Conservation (phyloP, 2,888 invertebrate genomes). For the Himalopsyche kuldschensis region DNA sequence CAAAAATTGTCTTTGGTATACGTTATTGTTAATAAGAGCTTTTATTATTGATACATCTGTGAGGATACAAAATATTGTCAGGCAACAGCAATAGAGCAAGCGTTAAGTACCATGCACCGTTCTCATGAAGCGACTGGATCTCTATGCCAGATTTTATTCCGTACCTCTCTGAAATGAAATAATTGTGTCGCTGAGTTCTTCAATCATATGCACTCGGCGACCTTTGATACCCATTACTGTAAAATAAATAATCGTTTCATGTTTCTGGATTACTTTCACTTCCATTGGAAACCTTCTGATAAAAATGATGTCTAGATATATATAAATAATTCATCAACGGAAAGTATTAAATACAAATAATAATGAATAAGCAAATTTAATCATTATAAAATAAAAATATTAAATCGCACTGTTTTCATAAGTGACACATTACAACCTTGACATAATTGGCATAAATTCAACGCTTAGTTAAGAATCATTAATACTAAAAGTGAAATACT, state of each 20-base stretch:
- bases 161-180: constrained; percentile 99
- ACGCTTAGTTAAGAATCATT: too few relatives aligned
- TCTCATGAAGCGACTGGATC: background rate
- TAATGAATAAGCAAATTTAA: too few relatives aligned
- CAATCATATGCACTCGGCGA: constrained; percentile 96
- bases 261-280: background rate
- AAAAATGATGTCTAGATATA: background rate
- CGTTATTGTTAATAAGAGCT: background rate
- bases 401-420: too few relatives aligned
- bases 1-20: background rate
- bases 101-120: constrained; percentile 24
- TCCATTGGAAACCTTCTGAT: background rate
- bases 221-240: constrained; percentile 99
- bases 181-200: constrained; percentile 97
- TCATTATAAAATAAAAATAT: too few relatives aligned
- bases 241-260: constrained; percentile 48
- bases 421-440: too few relatives aligned
- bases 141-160: constrained; percentile 43
- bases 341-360: too few relatives aligned
- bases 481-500: too few relatives aligned
- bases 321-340: too few relatives aligned
- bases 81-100: background rate
- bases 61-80: background rate
- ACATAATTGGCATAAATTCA: too few relatives aligned
- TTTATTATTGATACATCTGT: background rate